These are phyloP conservation scores for Beaufortia kweichowensis DNA, from an alignment of 2,113 vertebrate species.

Conservation along the genomic window DNA sequence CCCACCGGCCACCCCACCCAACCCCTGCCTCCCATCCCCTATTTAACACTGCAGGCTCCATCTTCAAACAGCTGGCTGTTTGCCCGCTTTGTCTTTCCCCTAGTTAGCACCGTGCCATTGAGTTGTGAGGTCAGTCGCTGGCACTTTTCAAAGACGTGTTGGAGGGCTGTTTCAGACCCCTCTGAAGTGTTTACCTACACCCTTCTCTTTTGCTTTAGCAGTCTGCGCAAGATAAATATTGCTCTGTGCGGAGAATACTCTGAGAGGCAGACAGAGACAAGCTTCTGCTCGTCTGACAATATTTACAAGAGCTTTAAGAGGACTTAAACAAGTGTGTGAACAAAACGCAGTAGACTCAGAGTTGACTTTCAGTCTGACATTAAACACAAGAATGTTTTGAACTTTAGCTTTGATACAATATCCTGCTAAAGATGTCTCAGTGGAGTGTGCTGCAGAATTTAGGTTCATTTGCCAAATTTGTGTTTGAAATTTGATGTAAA, in stretches of 20 bases:
- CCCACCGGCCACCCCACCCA: too few relatives aligned
- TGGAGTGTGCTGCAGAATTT: neutral
- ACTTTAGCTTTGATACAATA: conserved; percentile 11
- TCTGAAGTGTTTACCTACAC: conserved; percentile 80
- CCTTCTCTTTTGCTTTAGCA: conserved; percentile 70
- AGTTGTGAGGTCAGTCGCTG: conserved; percentile 81
- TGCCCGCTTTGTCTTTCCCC: conserved; percentile 80
- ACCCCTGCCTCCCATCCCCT: conserved; percentile 59
- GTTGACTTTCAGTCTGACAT: conserved; percentile 44
- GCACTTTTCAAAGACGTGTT: conserved; percentile 77
- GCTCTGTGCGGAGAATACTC: conserved; percentile 73
- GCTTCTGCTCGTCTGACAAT: conserved; percentile 63
- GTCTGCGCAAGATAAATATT: conserved; percentile 76
- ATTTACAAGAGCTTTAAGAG: conserved; percentile 61
- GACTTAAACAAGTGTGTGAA: conserved; percentile 59
- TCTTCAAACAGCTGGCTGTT: conserved; percentile 77
- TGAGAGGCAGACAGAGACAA: conserved; percentile 67
- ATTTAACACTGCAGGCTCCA: conserved; percentile 65
- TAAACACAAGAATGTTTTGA: conserved; percentile 44
- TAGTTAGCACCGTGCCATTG: conserved; percentile 81
- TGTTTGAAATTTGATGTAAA: too few relatives aligned
- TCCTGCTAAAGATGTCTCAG: neutral
- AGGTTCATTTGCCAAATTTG: too few relatives aligned
- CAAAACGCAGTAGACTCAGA: conserved; percentile 45
- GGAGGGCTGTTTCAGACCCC: conserved; percentile 80